phyloP scores from a whole-genome alignment of 2,797 vertebrate genomes.

The Eidolon dupreanum region DNA sequence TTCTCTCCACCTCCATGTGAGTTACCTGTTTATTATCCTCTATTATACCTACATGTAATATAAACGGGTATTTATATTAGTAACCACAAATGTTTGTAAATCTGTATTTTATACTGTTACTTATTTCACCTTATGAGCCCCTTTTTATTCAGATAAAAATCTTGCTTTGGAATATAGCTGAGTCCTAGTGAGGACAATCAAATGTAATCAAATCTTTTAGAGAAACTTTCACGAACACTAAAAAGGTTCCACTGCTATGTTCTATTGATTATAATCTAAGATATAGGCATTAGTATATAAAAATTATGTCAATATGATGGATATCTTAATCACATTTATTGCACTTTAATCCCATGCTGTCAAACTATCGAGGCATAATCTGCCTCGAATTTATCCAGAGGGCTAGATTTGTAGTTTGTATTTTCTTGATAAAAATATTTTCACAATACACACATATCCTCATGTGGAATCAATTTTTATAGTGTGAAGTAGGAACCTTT shows the following conservation, averaged over 20 bases:
- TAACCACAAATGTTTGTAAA: not conserved
- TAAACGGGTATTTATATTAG: constrained; percentile 28
- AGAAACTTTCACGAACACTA: not conserved
- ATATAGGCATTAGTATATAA: not conserved
- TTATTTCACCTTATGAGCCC: not conserved
- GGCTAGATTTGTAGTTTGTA: not conserved
- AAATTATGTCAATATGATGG: not conserved
- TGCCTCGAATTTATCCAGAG: constrained; percentile 7
- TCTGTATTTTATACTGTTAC: constrained; percentile 11
- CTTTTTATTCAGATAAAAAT: constrained; percentile 36
- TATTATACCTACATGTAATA: not conserved
- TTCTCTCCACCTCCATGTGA: not conserved
- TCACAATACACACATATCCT: not conserved
- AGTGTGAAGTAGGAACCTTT: not conserved
- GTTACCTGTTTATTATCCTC: not conserved
- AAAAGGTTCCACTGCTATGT: not conserved
- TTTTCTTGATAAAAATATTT: constrained; percentile 53
- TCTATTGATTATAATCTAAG: not conserved
- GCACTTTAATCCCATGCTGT: not conserved
- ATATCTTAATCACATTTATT: not conserved
- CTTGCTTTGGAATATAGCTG: not conserved
- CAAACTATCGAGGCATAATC: not conserved
- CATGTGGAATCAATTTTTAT: not conserved
- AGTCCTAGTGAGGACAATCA: not conserved
- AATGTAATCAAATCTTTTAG: not conserved